Base-by-base conservation (phyloP, 2,113 vertebrate genomes). In the Haliaeetus leucogaster region DNA sequence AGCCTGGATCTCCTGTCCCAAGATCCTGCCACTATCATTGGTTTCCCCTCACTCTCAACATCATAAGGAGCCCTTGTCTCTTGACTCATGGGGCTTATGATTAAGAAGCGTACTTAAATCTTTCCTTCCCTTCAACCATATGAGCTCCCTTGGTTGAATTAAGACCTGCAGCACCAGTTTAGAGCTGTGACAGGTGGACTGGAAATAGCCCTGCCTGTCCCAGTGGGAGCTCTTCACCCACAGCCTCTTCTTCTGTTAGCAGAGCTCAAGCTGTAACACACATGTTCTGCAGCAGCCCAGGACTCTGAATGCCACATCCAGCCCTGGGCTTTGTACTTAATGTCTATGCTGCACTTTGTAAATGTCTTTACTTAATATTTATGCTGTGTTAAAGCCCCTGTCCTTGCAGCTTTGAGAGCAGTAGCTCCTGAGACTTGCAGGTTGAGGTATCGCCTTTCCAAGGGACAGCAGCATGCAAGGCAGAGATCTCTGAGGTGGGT, bases 21-120 rank as follows among this genome's bases (percentile, higher is more conserved):
- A 3, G 32, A 52, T 16, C 21, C 47, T 72, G 15, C 22, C 6
- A 0, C 14, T 23, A 11, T 30, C 9, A 8, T 0, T 66, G 34
- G 1, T 11, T 76, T 67, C 56, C 36, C 19, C 65, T 85, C 15
- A 19, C 30, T 71, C 45, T 34, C 52, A 40, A 6, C 27, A 45
- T 38, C 59, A 50, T 16, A 8, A 10, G 30, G n/a, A 72, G 52
- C 40, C 42, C n/a, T 53, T 17, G 8, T n/a, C 15, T 43, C 13
- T 56, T 53, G 29, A 50, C 16, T 81, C 7, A 0, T 32, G 17
- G 8, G 19, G 13, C 5, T 6, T 52, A 1, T 32, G 14, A 36
- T 36, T 73, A 23, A 38, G 47, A 50, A 82, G 6, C 6, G 3
- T 18, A 6, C 40, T 85, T 56, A 20, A 43, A 43, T 62, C 34